Percentiles rank a stretch among this genome's conserved stretches.
These are phyloP conservation scores for Erythrocercus mccallii DNA, from an alignment of 2,113 vertebrate genomes.

Conservation along the genomic window DNA sequence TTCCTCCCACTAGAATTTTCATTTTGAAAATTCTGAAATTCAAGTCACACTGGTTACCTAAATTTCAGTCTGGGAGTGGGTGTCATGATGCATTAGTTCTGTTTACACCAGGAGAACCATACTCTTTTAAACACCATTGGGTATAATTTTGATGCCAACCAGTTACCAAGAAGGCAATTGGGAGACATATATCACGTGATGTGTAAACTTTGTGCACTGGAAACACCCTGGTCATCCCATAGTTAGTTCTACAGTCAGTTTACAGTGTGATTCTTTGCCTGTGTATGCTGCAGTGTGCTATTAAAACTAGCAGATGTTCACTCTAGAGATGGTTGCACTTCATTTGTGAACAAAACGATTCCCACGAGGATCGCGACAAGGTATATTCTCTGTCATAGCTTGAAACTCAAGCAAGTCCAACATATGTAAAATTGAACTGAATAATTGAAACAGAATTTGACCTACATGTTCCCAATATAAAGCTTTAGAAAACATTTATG, in stretches of 20 bases:
- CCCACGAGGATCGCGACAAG: neutral
- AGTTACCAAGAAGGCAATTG: neutral
- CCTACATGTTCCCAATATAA: neutral
- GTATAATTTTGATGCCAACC: neutral
- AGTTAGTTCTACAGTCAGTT: neutral
- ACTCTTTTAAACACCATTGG: neutral
- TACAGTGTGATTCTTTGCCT: neutral
- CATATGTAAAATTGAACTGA: neutral
- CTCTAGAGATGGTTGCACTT: neutral
- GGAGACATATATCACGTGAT: rapidly evolving
- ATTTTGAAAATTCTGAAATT: neutral
- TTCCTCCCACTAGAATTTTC: neutral
- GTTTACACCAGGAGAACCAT: neutral
- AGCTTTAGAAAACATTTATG: neutral
- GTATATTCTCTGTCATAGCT: neutral
- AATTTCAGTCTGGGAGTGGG: rapidly evolving
- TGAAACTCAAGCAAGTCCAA: neutral
- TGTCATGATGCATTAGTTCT: neutral
- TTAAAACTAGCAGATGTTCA: neutral
- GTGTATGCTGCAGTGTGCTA: neutral
- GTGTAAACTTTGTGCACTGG: neutral
- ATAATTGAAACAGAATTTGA: neutral
- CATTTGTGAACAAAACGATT: neutral
- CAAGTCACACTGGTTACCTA: rapidly evolving
- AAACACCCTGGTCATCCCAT: neutral